These are phyloP conservation scores for Calcarius lapponicus DNA, from an alignment of 2,797 vertebrate species.

Conservation along the genomic window DNA sequence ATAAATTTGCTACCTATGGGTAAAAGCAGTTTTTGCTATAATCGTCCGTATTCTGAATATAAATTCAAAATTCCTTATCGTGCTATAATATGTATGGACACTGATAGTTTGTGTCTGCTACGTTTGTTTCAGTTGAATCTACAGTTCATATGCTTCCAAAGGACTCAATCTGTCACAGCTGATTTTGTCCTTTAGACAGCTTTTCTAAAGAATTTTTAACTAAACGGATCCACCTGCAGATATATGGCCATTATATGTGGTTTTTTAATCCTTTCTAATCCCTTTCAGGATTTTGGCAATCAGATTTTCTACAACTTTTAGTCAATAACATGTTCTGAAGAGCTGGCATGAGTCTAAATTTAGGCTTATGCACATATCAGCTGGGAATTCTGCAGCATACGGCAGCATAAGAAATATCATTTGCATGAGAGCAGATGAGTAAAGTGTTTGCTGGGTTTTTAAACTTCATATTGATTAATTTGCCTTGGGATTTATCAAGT, in stretches of 20 bases:
- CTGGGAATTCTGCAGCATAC: not conserved
- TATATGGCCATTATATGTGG: not conserved
- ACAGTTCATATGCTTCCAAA: not conserved
- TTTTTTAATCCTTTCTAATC: not conserved
- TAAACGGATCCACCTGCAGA: not conserved
- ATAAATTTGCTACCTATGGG: not conserved
- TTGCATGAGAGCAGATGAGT: conserved; percentile 24
- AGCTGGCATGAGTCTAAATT: not conserved
- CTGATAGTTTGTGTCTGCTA: not conserved
- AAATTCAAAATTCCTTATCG: not conserved
- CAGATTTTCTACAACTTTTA: conserved; percentile 14
- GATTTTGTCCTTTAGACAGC: not conserved
- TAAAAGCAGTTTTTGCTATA: not conserved
- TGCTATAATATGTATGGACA: not conserved
- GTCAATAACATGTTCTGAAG: not conserved
- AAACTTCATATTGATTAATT: conserved; percentile 47
- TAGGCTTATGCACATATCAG: not conserved
- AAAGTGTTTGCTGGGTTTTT: not conserved
- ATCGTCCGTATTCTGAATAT: not conserved
- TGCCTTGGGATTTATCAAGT: conserved; percentile 51
- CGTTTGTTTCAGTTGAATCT: not conserved
- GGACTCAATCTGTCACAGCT: not conserved
- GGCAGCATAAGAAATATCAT: not conserved
- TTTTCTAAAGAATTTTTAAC: not conserved
- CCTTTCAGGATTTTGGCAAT: not conserved